Evolutionary conservation across 2,113 vertebrate genomes (phyloP).

Genomic region (Gymnogyps californianus): DNA sequence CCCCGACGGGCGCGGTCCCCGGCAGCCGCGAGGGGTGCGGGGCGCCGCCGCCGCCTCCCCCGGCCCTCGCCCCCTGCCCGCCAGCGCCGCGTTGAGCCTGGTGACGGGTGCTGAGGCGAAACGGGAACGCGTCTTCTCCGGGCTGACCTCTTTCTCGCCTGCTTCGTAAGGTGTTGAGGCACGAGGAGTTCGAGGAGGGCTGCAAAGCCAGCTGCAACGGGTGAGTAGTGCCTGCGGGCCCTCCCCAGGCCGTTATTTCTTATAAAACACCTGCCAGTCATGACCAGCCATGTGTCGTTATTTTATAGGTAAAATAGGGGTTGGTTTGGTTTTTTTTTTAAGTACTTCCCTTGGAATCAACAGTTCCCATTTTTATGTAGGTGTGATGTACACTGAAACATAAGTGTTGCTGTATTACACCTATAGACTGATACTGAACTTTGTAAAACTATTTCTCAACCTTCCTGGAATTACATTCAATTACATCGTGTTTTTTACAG

Average conservation of each 20-base stretch:
- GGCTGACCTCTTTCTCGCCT: not conserved
- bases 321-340: accelerated
- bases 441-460: accelerated
- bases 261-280: accelerated
- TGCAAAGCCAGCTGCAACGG: slow-evolving; percentile 95
- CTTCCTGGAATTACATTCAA: accelerated
- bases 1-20: too few relatives aligned
- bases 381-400: accelerated
- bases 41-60: too few relatives aligned
- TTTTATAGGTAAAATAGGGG: accelerated
- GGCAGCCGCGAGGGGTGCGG: too few relatives aligned
- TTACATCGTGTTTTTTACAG: accelerated
- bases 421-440: accelerated
- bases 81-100: not conserved
- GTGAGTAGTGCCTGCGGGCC: slow-evolving; percentile 58
- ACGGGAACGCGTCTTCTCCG: accelerated
- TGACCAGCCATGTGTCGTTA: accelerated
- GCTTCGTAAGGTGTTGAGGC: slow-evolving; percentile 81
- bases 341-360: accelerated
- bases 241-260: accelerated
- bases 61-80: too few relatives aligned
- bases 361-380: accelerated
- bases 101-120: not conserved
- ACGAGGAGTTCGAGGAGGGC: slow-evolving; percentile 97
- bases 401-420: accelerated